Evolutionary conservation across 2,113 vertebrate genomes (phyloP), one percentile per base, ranked within the genome.

Genomic region (Dunckerocampus dactyliophorus): DNA sequence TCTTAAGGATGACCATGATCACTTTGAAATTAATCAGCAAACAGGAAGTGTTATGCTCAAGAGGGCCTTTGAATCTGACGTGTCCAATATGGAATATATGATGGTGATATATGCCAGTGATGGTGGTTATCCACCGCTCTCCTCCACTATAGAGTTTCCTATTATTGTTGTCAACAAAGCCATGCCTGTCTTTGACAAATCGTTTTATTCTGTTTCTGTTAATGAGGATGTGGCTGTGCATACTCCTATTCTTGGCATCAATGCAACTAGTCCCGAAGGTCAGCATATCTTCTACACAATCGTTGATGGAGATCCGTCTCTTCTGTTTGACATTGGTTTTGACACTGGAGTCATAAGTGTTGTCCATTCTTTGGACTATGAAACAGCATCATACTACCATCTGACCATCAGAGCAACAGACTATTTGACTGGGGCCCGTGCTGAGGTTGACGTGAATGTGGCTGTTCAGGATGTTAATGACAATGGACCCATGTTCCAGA

Each of bases 101-200:
- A 89, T 97, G 72, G 85, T 93, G 21, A 69, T 98, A 72, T 89
- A 93, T 45, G 95, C 95, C 59, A 94, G 86, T 85, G 97, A 99
- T 65, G 90, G 93, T 4, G 97, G 97, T 19, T 87, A 89, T 68
- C 94, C 94, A 10, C 88, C 95, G 0, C 75, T 98, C 19, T 95
- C 93, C 22, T 90, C 94, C 0, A 92, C 53, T 0, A 86, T 93
- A 60, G 94, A 95, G 63, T 94, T 99, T 65, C 92, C 95, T 6
- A 94, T 99, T 65, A 96, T 95, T 20, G 94, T 99, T 6, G 96
- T 98, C 70, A 99, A 99, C 88, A 95, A 95, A 89, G 96, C 96
- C 0, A 99, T 98, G 96, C 97, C 97, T 22, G 93, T 98, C 28
- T 99, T 99, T 82, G 94, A 96, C 82, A 96, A 94, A 63, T 91